A percentile compares a stretch with the other conserved stretches of the same genome.
These are phyloP conservation scores for Gymnoscopelus microlampas DNA, from an alignment of 2,797 vertebrate genomes.

Conservation along the genomic window DNA sequence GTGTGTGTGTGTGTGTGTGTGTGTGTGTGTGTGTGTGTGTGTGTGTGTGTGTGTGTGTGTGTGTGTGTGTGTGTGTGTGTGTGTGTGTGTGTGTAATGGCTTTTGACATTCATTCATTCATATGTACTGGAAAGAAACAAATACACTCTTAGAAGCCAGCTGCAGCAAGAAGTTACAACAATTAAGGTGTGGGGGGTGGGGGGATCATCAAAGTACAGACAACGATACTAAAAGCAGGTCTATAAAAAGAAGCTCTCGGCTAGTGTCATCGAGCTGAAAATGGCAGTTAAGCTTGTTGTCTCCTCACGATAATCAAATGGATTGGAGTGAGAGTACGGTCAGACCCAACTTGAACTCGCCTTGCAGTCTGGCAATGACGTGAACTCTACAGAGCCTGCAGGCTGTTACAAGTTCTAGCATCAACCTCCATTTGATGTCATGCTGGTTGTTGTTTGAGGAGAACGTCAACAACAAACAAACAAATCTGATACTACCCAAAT, in stretches of 20 bases:
- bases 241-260: background rate
- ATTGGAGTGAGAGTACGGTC: slow-evolving; percentile 7
- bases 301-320: slow-evolving; percentile 10
- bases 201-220: slow-evolving; percentile 4
- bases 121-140: slow-evolving; percentile 34
- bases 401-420: slow-evolving; percentile 6
- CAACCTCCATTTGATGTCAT: slow-evolving; percentile 42
- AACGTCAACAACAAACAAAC: slow-evolving; percentile 6
- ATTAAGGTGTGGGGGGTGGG: background rate
- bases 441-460: slow-evolving; percentile 58
- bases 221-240: slow-evolving; percentile 8
- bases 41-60: slow-evolving; percentile 9
- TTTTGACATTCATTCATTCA: slow-evolving; percentile 47
- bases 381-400: slow-evolving; percentile 5
- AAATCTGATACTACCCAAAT: slow-evolving; percentile 28
- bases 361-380: slow-evolving; percentile 22
- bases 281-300: slow-evolving; percentile 1
- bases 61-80: background rate
- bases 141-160: slow-evolving; percentile 25
- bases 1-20: no score
- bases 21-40: background rate
- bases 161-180: slow-evolving; percentile 23
- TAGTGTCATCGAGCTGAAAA: slow-evolving; percentile 4
- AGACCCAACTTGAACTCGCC: slow-evolving; percentile 27
- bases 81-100: slow-evolving; percentile 49